Conservation (phyloP, 2,113 vertebrate genomes). For the Coreoperca whiteheadi region DNA sequence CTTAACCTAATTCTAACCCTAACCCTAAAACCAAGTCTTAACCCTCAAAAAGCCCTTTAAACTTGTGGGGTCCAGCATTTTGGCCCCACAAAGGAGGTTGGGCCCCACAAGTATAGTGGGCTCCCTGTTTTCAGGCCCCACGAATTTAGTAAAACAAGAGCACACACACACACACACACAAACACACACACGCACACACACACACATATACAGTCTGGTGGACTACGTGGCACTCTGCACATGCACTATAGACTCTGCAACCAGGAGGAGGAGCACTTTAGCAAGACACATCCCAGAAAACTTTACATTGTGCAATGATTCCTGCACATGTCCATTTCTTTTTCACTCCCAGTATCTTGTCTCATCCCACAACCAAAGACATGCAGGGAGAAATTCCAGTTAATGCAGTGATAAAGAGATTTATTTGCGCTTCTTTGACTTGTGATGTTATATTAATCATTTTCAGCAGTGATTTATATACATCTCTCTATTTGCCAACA, state of each 20-base stretch:
- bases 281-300: slow-evolving; percentile 48
- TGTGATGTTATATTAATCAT: neutral
- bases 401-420: slow-evolving; percentile 13
- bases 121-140: no score
- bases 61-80: no score
- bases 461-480: neutral
- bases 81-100: no score
- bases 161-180: slow-evolving; percentile 54
- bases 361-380: slow-evolving; percentile 1
- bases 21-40: no score
- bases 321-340: slow-evolving; percentile 19
- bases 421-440: neutral
- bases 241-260: slow-evolving; percentile 59
- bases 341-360: slow-evolving; percentile 25
- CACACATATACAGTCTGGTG: slow-evolving; percentile 67
- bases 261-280: slow-evolving; percentile 77
- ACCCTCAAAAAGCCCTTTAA: no score
- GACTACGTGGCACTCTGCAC: slow-evolving; percentile 85
- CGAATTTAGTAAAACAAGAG: no score
- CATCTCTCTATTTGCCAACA: neutral
- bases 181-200: slow-evolving; percentile 54
- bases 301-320: slow-evolving; percentile 57
- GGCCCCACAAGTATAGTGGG: no score
- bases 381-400: neutral
- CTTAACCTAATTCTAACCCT: no score